Base-by-base conservation (phyloP, 2,888 invertebrate species). In the Agonopterix arenella region DNA sequence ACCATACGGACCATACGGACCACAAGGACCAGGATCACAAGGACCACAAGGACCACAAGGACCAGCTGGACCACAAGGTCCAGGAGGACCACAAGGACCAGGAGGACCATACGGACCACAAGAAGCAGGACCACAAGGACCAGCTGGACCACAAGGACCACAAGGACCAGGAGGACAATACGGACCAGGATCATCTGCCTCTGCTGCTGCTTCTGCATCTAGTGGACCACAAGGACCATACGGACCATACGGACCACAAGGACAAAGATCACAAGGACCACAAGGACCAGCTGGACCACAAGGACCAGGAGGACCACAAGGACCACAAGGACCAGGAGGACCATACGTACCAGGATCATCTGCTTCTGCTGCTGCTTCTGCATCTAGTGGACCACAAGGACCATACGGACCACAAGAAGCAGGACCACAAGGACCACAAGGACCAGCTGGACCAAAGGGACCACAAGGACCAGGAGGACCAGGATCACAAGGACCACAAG, bases 121-220 rank as follows among this genome's bases (percentile, higher is more conserved):
- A n/a, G 40, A 46, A 28, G 5, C 28, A 10, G 41, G 41, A 18
- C 10, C 47, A 40, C 8, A 50, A 13, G 41, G 49, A 45, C 40
- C 49, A 44, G 49, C 36, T n/a, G 9, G 7, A 2, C 9, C 38
- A 7, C 2, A n/a, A 11, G 51, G 38, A 38, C 36, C 46, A 18
- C 2, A n/a, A 43, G 49, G 45, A 36, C 44, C 16, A 44, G 1
- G 2, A 1, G 42, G 44, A 36, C 36, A 49, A 45, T 40, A 48
- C 2, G 53, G 53, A 46, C 48, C 52, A 58, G 54, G 52, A 36
- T n/a, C n/a, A n/a, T n/a, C n/a, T n/a, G n/a, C n/a, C n/a, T n/a
- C n/a, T n/a, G n/a, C n/a, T n/a, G n/a, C n/a, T n/a, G n/a, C n/a
- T n/a, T n/a, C n/a, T n/a, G n/a, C n/a, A n/a, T n/a, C n/a, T n/a